Percentiles rank a stretch among this genome's conserved stretches.
These are phyloP conservation scores for Nasonovia ribisnigri DNA, from an alignment of 2,888 invertebrate genomes.

Conservation along the genomic window DNA sequence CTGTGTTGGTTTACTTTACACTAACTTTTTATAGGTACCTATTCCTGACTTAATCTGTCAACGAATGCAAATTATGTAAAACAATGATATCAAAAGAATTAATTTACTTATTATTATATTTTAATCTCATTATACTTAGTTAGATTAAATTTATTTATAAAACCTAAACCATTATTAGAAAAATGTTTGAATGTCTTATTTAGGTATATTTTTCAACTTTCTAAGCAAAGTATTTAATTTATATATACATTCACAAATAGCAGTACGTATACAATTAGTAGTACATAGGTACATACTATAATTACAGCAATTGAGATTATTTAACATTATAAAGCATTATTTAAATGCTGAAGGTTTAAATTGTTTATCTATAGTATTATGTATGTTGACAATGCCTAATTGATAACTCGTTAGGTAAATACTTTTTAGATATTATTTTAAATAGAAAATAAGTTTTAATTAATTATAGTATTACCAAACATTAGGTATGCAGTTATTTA, in stretches of 20 bases:
- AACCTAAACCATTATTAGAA: background rate
- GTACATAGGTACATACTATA: background rate
- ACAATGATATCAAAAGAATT: background rate
- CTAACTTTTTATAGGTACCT: no score
- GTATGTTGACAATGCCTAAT: background rate
- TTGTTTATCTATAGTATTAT: background rate
- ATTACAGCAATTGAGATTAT: background rate
- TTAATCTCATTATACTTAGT: background rate
- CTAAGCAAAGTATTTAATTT: background rate
- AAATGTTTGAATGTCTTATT: background rate
- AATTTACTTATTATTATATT: background rate
- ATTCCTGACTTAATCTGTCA: background rate
- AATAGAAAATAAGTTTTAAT: background rate
- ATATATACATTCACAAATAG: background rate
- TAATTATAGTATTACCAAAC: background rate
- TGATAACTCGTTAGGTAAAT: background rate
- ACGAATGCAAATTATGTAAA: background rate
- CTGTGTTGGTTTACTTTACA: background rate
- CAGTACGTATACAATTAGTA: background rate
- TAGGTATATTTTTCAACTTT: background rate
- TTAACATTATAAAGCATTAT: no score
- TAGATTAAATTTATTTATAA: background rate
- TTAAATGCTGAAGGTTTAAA: background rate
- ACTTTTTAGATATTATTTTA: background rate
- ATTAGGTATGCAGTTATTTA: background rate